phyloP scores from a whole-genome alignment of 1,140 invertebrate species.

The Mesaphorura yosii region DNA sequence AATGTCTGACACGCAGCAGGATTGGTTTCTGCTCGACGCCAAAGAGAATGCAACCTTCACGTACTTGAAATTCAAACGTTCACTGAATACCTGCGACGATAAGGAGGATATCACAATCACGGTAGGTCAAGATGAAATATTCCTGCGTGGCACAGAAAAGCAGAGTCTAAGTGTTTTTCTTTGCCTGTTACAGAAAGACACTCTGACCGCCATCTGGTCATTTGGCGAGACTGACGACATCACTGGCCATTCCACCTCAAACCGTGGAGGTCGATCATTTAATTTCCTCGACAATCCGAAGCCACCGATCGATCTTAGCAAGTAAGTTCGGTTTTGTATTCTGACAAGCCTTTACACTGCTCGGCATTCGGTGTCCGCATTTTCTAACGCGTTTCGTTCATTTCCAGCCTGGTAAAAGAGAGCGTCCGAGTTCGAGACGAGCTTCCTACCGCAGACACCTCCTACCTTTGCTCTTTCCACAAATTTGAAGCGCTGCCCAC shows the following conservation, averaged over 20 bases:
- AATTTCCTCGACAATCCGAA: not conserved
- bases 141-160: not conserved
- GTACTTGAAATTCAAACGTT: slow-evolving; percentile 55
- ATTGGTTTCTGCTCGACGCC: slow-evolving; percentile 55
- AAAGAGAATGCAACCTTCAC: slow-evolving; percentile 68
- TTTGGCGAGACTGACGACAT: slow-evolving; percentile 14
- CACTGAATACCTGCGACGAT: slow-evolving; percentile 65
- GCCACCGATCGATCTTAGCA: not conserved
- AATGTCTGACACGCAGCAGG: slow-evolving; percentile 59
- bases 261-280: not conserved
- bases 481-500: slow-evolving; percentile 1
- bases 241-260: not conserved
- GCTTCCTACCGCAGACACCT: slow-evolving; percentile 1
- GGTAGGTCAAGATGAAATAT: not conserved
- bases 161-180: not conserved
- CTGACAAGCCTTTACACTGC: too few relatives aligned
- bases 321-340: slow-evolving; percentile 1
- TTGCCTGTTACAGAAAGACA: slow-evolving; percentile 10
- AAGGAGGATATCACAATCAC: slow-evolving; percentile 47
- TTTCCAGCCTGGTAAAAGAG: not conserved
- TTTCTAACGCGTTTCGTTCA: not conserved
- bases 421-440: slow-evolving; percentile 1
- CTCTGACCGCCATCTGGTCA: slow-evolving; percentile 14
- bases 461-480: slow-evolving; percentile 15
- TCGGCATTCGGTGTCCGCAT: too few relatives aligned